phyloP scores from a whole-genome alignment of 2,888 invertebrate species.

The Lasioglossum lativentre region DNA sequence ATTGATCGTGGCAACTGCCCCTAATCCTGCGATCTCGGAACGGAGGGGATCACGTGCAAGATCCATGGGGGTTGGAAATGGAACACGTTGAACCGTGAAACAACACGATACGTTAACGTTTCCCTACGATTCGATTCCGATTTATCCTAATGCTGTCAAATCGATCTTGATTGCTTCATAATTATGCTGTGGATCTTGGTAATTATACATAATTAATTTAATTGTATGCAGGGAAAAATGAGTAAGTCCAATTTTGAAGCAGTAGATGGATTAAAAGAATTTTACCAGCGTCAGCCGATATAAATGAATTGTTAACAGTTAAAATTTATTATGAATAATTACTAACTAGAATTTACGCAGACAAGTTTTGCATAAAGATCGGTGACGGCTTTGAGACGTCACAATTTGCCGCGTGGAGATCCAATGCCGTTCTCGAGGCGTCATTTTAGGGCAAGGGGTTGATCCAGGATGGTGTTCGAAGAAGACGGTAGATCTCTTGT shows the following conservation, averaged over 20 bases:
- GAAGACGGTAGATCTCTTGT: constrained; percentile 27
- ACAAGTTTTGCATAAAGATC: neutral
- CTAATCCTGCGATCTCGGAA: constrained; percentile 41
- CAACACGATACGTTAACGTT: neutral
- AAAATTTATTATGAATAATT: too few relatives aligned
- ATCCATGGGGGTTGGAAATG: constrained; percentile 6
- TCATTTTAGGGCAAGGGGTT: neutral
- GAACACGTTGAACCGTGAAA: neutral
- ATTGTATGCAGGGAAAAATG: too few relatives aligned
- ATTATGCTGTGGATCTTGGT: neutral
- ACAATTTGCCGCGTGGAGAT: neutral
- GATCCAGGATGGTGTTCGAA: constrained; percentile 14
- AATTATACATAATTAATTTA: too few relatives aligned
- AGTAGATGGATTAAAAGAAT: too few relatives aligned
- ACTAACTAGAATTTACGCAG: too few relatives aligned
- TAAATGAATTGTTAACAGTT: too few relatives aligned
- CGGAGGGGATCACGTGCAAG: neutral
- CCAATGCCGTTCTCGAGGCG: neutral
- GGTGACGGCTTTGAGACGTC: neutral
- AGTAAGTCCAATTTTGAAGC: too few relatives aligned
- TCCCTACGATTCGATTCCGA: neutral
- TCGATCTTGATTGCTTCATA: neutral
- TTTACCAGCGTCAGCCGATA: too few relatives aligned
- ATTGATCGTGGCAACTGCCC: neutral
- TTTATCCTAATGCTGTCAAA: neutral